A percentile compares a stretch with the other conserved stretches of the same genome.
These are phyloP conservation scores for Acropora tenuis DNA, from an alignment of 64 coral and sea anemone genomes.

Conservation along the genomic window DNA sequence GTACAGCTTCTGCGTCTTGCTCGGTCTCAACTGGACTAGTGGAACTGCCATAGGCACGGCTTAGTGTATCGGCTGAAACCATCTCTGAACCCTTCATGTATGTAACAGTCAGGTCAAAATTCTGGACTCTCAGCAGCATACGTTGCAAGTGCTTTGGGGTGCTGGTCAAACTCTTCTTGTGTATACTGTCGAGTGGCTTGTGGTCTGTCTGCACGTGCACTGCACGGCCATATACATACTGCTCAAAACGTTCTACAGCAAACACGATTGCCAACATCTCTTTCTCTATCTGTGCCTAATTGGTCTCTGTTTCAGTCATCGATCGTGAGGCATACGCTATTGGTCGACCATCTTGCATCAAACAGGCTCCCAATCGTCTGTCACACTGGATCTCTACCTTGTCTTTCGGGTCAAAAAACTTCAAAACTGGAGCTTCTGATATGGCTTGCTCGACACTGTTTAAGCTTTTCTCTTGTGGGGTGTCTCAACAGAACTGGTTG, in stretches of 20 bases:
- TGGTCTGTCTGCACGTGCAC: constrained; percentile 60
- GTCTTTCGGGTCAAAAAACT: not conserved
- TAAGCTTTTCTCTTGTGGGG: constrained; percentile 25
- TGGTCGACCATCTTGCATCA: constrained; percentile 62
- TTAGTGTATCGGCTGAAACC: constrained; percentile 63
- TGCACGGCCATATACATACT: constrained; percentile 8
- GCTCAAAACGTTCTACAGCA: constrained; percentile 46
- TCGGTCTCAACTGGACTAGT: not conserved
- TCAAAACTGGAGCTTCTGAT: not conserved
- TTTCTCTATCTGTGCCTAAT: constrained; percentile 73
- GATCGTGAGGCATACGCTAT: constrained; percentile 49
- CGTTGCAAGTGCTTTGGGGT: constrained; percentile 53
- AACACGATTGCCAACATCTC: too few species aligned
- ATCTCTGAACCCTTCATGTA: constrained; percentile 69
- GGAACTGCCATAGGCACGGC: not conserved
- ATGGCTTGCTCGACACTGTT: constrained; percentile 30
- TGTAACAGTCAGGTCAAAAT: constrained; percentile 39
- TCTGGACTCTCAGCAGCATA: constrained; percentile 66
- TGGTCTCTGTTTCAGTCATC: constrained; percentile 20
- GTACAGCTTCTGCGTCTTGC: constrained; percentile 30
- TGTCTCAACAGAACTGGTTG: constrained; percentile 56
- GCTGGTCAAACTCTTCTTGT: constrained; percentile 54
- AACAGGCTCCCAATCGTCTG: not conserved
- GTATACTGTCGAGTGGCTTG: constrained; percentile 65
- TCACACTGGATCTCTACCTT: constrained; percentile 29